Evolutionary conservation across 2,113 vertebrate genomes (phyloP).

Genomic region (Pygathrix nemaeus): DNA sequence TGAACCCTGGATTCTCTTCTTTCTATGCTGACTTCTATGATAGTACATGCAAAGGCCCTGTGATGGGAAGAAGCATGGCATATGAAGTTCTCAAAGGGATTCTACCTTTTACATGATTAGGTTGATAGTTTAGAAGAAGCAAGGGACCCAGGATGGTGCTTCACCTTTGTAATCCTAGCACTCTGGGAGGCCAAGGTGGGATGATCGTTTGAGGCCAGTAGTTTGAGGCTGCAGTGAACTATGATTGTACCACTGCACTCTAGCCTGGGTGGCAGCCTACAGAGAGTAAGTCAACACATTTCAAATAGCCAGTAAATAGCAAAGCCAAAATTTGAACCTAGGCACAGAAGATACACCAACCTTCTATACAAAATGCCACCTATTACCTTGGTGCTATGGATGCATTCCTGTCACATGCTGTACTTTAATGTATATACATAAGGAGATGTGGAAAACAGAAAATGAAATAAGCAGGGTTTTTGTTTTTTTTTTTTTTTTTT

Average conservation of each 20-base stretch:
- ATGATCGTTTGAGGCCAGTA: too few species aligned
- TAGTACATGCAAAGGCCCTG: not conserved
- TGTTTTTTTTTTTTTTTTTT: too few species aligned
- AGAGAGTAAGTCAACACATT: not conserved
- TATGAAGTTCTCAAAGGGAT: not conserved
- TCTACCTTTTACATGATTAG: not conserved
- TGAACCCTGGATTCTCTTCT: not conserved
- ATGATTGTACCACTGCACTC: too few species aligned
- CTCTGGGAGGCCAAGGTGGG: too few species aligned
- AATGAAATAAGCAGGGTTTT: constrained; percentile 55
- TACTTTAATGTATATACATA: constrained; percentile 55
- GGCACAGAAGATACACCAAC: not conserved
- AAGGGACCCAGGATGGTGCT: not conserved
- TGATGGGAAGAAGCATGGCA: not conserved
- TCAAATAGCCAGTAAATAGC: not conserved
- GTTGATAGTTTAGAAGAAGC: not conserved
- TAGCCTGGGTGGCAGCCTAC: not conserved
- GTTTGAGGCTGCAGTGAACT: too few species aligned
- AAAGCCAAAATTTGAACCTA: not conserved
- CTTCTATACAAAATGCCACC: not conserved
- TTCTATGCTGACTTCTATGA: not conserved
- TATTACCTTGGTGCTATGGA: not conserved
- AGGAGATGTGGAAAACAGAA: constrained; percentile 80
- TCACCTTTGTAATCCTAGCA: too few species aligned
- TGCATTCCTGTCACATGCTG: constrained; percentile 69